A percentile compares a stretch with the other conserved stretches of the same genome.
phyloP scores from a whole-genome alignment of 2,797 vertebrate species.

The Melanotaenia nigrans region DNA sequence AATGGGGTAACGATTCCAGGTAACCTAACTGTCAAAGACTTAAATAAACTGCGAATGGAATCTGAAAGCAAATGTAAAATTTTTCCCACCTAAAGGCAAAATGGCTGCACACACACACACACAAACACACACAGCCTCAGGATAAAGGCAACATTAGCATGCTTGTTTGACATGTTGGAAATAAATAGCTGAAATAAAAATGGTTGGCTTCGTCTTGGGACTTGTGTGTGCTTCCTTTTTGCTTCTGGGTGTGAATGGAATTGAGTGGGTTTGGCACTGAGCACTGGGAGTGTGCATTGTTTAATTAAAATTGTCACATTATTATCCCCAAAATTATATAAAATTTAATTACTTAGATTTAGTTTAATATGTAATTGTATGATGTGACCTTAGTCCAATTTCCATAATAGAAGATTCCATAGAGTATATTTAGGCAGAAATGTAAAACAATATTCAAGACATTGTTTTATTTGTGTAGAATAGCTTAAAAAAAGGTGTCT shows the following conservation, averaged over 20 bases:
- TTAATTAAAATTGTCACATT: not conserved
- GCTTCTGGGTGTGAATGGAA: not conserved
- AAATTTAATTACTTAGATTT: not conserved
- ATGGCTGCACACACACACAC: not conserved
- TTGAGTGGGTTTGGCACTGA: not conserved
- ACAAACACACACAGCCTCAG: not conserved
- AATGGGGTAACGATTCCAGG: not conserved
- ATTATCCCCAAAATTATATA: not conserved
- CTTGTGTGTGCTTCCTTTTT: not conserved
- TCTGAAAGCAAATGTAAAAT: not conserved
- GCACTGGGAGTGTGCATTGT: not conserved
- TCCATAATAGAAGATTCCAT: not conserved
- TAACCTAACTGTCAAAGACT: not conserved
- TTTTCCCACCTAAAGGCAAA: not conserved
- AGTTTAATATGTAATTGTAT: not conserved
- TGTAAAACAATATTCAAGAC: not conserved
- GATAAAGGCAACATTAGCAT: slow-evolving; percentile 10
- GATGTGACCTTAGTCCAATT: not conserved
- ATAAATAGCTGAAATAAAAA: not conserved
- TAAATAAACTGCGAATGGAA: not conserved
- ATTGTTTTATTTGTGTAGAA: not conserved
- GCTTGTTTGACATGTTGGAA: not conserved
- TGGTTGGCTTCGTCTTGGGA: not conserved
- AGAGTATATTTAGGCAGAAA: not conserved
- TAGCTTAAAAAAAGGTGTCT: not conserved